Base-by-base conservation (phyloP, 2,888 invertebrate genomes). In the Carcina quercana region DNA sequence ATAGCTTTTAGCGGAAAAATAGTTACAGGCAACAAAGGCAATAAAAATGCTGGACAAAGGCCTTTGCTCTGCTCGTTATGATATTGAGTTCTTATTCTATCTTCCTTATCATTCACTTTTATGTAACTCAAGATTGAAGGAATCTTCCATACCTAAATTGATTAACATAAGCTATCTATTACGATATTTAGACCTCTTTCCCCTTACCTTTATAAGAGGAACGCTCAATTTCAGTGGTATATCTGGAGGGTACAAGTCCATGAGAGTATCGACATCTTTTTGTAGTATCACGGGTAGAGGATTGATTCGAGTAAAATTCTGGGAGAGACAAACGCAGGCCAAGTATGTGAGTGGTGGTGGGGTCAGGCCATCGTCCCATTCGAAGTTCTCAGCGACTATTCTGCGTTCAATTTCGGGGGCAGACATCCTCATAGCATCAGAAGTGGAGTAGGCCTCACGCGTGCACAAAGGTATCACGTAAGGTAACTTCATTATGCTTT, bases 221-320 rank as follows among this genome's bases (percentile, higher is more conserved):
- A 88, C 85, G 22, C 85, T 83, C 35, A 78, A 60, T 37, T 85
- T 85, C 21, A 90, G 67, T 2, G 87, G 87, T 34, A 90, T 78
- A 54, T 86, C 76, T 2, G 83, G 76, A 1, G 89, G 86, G 42
- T 87, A 74, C 34, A 88, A 66, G 66, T 90, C 89, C 60, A 89
- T 76, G 2, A 91, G 64, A 33, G 82, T 69, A 45, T 88, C 84
- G 17, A 83, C 60, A 49, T 90, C 89, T 38, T 80, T 80, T 44
- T 85, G 85, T 7, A 88, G 78, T 19, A 90, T 65, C 33, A 63
- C 68, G 8, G 85, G 55, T 1, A 89, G 63, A n/a, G 89, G 70
- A 27, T 87, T 87, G 31, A 84, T 56, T 33, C 69, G 66, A 28
- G 79, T 62, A 44, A 88, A 88, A 24, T 69, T 39, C 37, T 45